Evolutionary conservation across 2,888 invertebrate genomes (phyloP), one percentile per base, ranked within the genome.

Genomic region (Hyppa rectilinea): DNA sequence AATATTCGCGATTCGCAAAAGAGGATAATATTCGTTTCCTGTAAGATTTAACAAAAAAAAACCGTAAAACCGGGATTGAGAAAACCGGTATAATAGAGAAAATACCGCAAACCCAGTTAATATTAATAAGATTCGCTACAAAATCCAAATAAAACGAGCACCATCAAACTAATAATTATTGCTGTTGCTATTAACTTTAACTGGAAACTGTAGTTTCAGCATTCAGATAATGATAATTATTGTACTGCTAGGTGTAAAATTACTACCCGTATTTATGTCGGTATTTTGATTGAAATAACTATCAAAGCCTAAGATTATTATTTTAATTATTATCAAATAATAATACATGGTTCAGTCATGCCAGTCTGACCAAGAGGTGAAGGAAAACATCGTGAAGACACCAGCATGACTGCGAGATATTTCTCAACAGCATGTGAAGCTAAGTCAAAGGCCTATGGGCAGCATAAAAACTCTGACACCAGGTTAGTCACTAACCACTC

Each of bases 141-240:
- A 72, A 72, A 72, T 72, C 6, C 1, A 12, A 52, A 64, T 58
- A 50, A 58, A 56, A 38, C 64, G 38, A 6, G n/a, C 5, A 6
- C 12, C 38, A n/a, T 65, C 14, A 26, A 29, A 73, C 26, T 52
- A 43, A 14, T 43, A 63, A 58, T 17, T 26, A 31, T 29, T 23
- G 20, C 43, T 31, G 20, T 10, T 73, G 20, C 43, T 31, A n/a
- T 10, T 73, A 47, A 47, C 66, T 66, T 40, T 29, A 40, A 66
- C 53, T 0, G 38, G 4, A 31, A 72, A 72, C 71, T 64, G 45
- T 72, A 43, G 38, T 72, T 52, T 71, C 36, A 38, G 36, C 29
- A 36, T 40, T 36, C 31, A n/a, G 5, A 4, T 59, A n/a, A n/a
- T 43, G 23, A 23, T 20, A 20, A 17, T 9, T 7, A 5, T 29